These are phyloP conservation scores for Lutra lutra DNA, from an alignment of 2,797 vertebrate genomes.

Conservation along the genomic window DNA sequence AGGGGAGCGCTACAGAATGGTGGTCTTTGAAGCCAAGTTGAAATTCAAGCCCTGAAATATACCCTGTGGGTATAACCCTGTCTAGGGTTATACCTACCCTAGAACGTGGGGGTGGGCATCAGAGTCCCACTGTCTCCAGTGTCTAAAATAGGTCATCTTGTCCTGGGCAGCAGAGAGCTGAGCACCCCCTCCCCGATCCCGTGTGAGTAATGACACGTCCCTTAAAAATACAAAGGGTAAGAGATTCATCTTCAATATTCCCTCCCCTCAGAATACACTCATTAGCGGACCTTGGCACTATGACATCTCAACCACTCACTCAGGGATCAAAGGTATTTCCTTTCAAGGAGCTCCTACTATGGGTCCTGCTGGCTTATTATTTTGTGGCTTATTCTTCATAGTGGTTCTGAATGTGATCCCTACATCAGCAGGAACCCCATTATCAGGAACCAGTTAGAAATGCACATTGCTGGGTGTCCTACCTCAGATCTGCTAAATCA, in stretches of 20 bases:
- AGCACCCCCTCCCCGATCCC: background rate
- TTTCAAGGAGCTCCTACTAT: background rate
- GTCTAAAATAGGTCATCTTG: background rate
- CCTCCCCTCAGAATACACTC: background rate
- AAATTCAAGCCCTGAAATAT: background rate
- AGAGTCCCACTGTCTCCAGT: background rate
- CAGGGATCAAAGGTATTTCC: background rate
- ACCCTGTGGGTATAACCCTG: too few species aligned
- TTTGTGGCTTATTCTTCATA: background rate
- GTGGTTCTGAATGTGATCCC: background rate
- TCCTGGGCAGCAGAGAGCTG: background rate
- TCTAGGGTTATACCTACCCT: background rate
- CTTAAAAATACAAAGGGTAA: background rate
- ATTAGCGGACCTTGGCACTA: background rate
- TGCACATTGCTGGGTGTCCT: background rate
- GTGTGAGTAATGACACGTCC: background rate
- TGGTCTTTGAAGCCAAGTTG: background rate
- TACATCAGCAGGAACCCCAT: background rate
- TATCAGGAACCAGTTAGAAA: background rate
- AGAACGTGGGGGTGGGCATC: background rate
- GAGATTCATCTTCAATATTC: background rate
- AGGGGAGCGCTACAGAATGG: background rate
- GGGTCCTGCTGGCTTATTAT: background rate
- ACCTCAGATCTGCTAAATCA: background rate
- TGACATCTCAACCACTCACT: background rate